Conservation (phyloP, 2,888 invertebrate genomes). For the Alsophila aescularia region DNA sequence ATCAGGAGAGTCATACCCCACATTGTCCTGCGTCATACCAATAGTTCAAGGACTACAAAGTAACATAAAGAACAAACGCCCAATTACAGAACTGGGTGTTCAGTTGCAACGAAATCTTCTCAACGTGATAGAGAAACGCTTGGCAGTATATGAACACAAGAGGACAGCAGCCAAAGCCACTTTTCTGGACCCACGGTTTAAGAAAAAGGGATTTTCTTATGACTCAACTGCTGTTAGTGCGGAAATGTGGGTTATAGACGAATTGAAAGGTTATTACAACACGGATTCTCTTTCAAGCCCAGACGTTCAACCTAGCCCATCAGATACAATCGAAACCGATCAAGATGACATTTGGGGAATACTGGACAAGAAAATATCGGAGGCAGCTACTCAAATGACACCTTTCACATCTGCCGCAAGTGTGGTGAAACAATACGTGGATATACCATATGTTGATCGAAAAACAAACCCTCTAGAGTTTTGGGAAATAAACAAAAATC, state of each 20-base stretch:
- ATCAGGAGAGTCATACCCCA: slow-evolving; percentile 23
- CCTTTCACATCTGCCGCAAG: not conserved
- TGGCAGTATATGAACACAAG: not conserved
- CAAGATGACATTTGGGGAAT: too few relatives aligned
- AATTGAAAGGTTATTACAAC: too few relatives aligned
- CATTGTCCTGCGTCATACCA: slow-evolving; percentile 32
- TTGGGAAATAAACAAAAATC: not conserved
- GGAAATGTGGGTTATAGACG: too few relatives aligned
- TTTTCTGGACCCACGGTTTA: slow-evolving; percentile 20
- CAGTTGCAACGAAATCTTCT: not conserved
- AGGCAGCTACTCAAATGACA: not conserved
- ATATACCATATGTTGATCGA: too few relatives aligned
- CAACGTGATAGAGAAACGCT: not conserved
- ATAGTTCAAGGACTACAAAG: slow-evolving; percentile 30
- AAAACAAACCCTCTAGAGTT: too few relatives aligned
- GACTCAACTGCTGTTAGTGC: too few relatives aligned
- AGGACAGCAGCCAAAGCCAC: slow-evolving; percentile 20
- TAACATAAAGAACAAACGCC: not conserved
- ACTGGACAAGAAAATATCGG: slow-evolving; percentile 4
- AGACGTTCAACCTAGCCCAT: too few relatives aligned
- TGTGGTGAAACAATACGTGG: too few relatives aligned
- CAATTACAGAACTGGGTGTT: not conserved
- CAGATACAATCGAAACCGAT: too few relatives aligned
- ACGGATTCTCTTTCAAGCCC: too few relatives aligned
- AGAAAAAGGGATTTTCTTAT: slow-evolving; percentile 20